These are phyloP conservation scores for Crotalus tigris DNA, from an alignment of 2,113 vertebrate genomes.

Conservation along the genomic window DNA sequence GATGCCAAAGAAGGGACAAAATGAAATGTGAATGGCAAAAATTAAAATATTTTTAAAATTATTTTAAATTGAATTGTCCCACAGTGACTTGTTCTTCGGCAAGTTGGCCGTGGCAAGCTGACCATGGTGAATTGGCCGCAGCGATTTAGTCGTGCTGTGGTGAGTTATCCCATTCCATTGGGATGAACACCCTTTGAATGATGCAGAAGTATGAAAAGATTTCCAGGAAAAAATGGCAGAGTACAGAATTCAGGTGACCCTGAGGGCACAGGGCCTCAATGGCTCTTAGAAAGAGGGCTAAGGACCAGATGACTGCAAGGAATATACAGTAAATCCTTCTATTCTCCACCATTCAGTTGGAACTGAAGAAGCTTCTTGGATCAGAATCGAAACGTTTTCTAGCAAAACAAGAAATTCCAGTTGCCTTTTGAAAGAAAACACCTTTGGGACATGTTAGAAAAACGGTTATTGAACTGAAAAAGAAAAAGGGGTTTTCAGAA, in stretches of 20 bases:
- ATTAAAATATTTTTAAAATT: neutral
- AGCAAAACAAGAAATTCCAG: neutral
- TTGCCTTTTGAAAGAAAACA: neutral
- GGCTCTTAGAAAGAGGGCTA: neutral
- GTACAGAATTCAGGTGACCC: neutral
- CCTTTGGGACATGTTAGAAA: neutral
- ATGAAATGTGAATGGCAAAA: neutral
- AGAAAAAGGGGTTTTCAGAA: neutral
- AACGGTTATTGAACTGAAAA: neutral
- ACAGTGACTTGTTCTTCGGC: neutral
- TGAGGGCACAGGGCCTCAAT: neutral
- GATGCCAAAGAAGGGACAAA: neutral
- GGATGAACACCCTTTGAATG: neutral
- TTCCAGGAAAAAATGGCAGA: neutral
- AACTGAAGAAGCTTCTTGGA: neutral
- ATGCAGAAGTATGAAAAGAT: neutral
- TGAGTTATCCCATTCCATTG: neutral
- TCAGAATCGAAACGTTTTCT: neutral
- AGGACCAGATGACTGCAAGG: neutral
- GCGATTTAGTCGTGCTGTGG: no score
- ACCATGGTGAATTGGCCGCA: no score
- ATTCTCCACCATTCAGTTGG: neutral
- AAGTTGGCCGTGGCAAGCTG: neutral
- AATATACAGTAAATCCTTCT: neutral
- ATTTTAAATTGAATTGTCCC: neutral